Conservation (phyloP, 2,888 invertebrate genomes). For the Spisula solida region DNA sequence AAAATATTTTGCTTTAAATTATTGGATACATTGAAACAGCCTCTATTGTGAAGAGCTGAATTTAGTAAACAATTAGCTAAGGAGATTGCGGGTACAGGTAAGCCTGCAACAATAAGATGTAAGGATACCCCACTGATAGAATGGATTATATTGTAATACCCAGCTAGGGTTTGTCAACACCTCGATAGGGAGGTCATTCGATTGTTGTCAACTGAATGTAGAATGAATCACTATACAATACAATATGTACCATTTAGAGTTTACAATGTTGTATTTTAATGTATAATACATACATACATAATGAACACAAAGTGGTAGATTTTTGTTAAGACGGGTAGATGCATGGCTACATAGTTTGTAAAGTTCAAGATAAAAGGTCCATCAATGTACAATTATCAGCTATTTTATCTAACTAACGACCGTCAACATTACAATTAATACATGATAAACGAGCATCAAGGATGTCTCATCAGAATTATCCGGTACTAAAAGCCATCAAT, state of each 20-base stretch:
- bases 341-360: background rate
- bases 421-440: background rate
- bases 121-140: conserved; percentile 36
- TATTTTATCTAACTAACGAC: background rate
- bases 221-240: conserved; percentile 33
- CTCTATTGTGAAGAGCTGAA: conserved; percentile 42
- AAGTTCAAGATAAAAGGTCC: background rate
- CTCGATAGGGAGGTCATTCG: conserved; percentile 21
- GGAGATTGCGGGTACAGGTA: conserved; percentile 26
- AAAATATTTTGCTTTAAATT: conserved; percentile 1
- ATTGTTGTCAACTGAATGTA: conserved; percentile 22
- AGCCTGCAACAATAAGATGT: conserved; percentile 22
- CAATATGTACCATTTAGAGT: conserved; percentile 20
- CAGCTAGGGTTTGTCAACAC: conserved; percentile 33
- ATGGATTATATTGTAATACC: conserved; percentile 48
- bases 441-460: conserved; percentile 2
- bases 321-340: background rate
- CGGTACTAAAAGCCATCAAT: background rate
- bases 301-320: background rate
- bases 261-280: conserved; percentile 19
- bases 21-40: conserved; percentile 32
- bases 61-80: conserved; percentile 52
- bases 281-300: background rate
- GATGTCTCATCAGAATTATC: background rate
- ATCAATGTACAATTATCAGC: background rate